Percentiles rank a stretch among this genome's conserved stretches.
phyloP scores from a whole-genome alignment of 2,797 vertebrate species.

The Centroberyx gerrardi region DNA sequence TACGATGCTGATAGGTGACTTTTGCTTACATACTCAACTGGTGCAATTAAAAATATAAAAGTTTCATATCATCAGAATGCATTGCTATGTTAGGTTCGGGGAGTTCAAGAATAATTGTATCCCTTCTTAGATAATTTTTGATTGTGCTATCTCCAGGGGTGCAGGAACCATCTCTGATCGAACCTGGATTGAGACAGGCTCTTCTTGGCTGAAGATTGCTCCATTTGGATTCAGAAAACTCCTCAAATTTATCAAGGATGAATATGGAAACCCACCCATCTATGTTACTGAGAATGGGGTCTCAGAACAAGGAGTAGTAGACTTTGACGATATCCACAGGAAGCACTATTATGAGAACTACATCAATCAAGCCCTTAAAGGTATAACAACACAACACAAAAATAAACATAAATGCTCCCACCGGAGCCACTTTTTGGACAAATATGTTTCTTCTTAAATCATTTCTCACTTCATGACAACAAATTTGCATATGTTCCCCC shows the following conservation, averaged over 20 bases:
- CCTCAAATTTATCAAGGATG: conserved; percentile 90
- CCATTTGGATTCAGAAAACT: conserved; percentile 90
- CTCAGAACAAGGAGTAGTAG: conserved; percentile 83
- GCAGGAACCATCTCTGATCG: conserved; percentile 83
- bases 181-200: conserved; percentile 89
- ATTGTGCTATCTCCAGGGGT: conserved; percentile 73
- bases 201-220: conserved; percentile 89
- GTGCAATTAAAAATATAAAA: background rate
- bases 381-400: conserved; percentile 64
- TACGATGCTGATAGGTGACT: conserved; percentile 91
- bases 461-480: no score
- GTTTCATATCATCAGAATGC: no score
- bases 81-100: no score
- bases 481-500: no score
- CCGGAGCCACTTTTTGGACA: background rate
- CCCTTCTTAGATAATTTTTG: no score
- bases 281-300: conserved; percentile 92
- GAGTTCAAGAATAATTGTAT: no score
- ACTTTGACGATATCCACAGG: conserved; percentile 86
- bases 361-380: conserved; percentile 92
- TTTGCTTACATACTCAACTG: background rate
- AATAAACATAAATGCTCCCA: no score
- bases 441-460: no score
- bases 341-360: conserved; percentile 87
- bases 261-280: conserved; percentile 89